Evolutionary conservation across 2,888 invertebrate genomes (phyloP), one percentile per base, ranked within the genome.

Genomic region (Polyommatus icarus): DNA sequence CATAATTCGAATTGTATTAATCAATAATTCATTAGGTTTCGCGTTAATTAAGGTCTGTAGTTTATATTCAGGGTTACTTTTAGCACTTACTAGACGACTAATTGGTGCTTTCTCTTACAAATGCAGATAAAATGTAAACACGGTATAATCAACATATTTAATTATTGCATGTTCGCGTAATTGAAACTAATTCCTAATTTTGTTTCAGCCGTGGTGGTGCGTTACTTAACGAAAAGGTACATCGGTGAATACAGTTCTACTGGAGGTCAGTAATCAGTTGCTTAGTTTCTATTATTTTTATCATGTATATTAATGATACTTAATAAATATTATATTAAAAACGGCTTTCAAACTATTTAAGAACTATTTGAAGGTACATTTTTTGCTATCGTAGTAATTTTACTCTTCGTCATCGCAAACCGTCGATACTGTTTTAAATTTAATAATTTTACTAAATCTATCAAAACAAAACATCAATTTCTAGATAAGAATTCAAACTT

Each of bases 241-340:
- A 97, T 97, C 84, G 97, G 97, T 79, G 97, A 97, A 93, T 97
- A 97, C 94, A 96, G 97, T 89, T 97, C 97, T 76, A 96, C 96
- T 80, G 96, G 96, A 87, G 96, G 96, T 96, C 87, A 96, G 96
- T 59, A 24, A 0, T 36, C 36, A 36, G 12, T 46, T 46, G 12
- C 10, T 46, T 46, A 0, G 12, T 12, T 46, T 46, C 10, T 46
- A 8, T 8, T 40, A 46, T 40, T 40, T 36, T 36, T 1, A 36
- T 36, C 7, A 36, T 36, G 7, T 36, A n/a, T 0, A 36, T 36
- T 36, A 1, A 36, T 36, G 6, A 36, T 36, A 7, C 36, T 7
- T 36, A 7, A 36, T 36, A 36, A 36, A 36, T 7, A 36, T 36
- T 36, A 8, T 8, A 36, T 8, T 7, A 36, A 7, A 36, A 7